Evolutionary conservation across 1,140 invertebrate genomes (phyloP).

Genomic region (Aricia agestis): DNA sequence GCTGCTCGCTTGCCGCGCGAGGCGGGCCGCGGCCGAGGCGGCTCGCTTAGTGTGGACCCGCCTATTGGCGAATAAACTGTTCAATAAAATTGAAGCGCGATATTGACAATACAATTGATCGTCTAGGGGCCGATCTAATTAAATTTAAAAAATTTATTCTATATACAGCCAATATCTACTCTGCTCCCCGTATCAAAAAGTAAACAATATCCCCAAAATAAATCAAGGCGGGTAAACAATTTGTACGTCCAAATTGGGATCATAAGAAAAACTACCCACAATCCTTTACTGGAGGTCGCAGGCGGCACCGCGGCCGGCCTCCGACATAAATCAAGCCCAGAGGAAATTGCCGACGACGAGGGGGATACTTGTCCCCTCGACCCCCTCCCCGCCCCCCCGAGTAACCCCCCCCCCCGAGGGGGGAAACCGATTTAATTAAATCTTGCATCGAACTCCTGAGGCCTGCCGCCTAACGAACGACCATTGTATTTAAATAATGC

Average conservation of each 20-base stretch:
- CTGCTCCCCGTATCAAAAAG: background rate
- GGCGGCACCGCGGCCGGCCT: constrained; percentile 55
- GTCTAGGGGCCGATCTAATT: too few relatives aligned
- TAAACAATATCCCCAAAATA: background rate
- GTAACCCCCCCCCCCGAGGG: constrained; percentile 19
- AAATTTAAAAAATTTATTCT: too few relatives aligned
- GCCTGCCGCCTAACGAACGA: constrained; percentile 69
- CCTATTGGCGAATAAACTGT: too few relatives aligned
- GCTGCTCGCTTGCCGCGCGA: too few relatives aligned
- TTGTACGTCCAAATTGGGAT: background rate
- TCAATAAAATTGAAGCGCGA: too few relatives aligned
- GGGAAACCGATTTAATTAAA: constrained; percentile 68
- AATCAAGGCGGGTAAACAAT: background rate
- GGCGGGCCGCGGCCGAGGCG: too few relatives aligned
- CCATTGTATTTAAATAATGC: constrained; percentile 73
- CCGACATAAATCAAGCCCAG: constrained; percentile 79
- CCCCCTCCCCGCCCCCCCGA: too few relatives aligned
- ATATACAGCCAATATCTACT: background rate
- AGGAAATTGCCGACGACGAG: constrained; percentile 68
- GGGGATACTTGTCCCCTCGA: constrained; percentile 20
- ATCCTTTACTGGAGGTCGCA: constrained; percentile 60
- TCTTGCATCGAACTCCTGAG: constrained; percentile 73
- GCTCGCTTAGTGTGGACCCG: too few relatives aligned
- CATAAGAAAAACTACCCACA: constrained; percentile 46
- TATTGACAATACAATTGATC: too few relatives aligned